phyloP scores from a whole-genome alignment of 1,140 invertebrate genomes.

The Pemphigus obesinymphae region DNA sequence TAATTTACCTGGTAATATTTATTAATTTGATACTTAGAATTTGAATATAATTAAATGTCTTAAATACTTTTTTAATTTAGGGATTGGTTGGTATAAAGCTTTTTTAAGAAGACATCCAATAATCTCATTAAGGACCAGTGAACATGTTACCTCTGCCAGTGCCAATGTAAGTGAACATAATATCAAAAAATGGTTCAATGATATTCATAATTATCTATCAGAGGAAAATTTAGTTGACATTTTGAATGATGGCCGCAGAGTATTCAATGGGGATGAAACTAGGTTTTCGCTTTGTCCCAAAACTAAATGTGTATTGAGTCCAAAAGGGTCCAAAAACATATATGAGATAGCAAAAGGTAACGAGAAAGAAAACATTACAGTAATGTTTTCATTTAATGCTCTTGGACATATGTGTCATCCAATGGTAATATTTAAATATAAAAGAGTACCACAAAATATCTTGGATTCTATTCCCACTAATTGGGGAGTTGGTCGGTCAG shows the following conservation, averaged over 20 bases:
- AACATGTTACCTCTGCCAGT: no score
- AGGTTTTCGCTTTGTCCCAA: conserved; percentile 50
- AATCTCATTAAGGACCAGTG: no score
- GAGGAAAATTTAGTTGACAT: not conserved
- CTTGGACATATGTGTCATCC: not conserved
- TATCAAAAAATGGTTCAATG: no score
- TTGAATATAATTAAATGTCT: no score
- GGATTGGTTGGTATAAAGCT: no score
- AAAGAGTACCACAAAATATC: not conserved
- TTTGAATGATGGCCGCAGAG: not conserved
- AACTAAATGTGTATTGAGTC: conserved; percentile 48
- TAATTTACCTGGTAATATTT: no score
- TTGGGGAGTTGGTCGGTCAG: not conserved
- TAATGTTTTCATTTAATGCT: conserved; percentile 50
- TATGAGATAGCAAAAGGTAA: conserved; percentile 47
- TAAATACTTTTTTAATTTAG: no score
- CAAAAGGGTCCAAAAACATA: conserved; percentile 45
- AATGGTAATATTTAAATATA: not conserved
- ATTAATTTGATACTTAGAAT: no score
- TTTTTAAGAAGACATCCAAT: no score
- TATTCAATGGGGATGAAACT: conserved; percentile 48
- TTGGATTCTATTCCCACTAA: not conserved
- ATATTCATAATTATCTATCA: not conserved
- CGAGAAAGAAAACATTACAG: conserved; percentile 51
- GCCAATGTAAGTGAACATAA: no score